phyloP scores from a whole-genome alignment of 2,888 invertebrate species.

The Rhorus exstirpatorius region DNA sequence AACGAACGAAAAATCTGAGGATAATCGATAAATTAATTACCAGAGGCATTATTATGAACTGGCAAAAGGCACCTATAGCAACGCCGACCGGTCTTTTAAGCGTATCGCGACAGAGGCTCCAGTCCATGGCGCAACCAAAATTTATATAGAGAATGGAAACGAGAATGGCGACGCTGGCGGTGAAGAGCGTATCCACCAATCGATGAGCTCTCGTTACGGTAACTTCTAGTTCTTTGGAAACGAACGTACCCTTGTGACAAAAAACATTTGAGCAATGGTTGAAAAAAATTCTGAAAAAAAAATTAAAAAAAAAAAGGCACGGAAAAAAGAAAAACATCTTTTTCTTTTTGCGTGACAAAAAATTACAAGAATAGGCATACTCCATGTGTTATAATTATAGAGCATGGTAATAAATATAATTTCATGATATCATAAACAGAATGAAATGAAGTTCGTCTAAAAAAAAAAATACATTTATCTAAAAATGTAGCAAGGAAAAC shows the following conservation, averaged over 20 bases:
- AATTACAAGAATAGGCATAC: no score
- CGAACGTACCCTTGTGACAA: slow-evolving; percentile 66
- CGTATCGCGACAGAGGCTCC: slow-evolving; percentile 90
- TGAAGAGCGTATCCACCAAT: slow-evolving; percentile 91
- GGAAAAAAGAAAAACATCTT: no score
- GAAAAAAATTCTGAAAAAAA: background rate
- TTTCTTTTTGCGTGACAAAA: no score
- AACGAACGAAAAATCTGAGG: background rate
- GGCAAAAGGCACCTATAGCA: slow-evolving; percentile 91
- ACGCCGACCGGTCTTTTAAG: slow-evolving; percentile 92
- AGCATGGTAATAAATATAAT: no score
- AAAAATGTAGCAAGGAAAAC: no score
- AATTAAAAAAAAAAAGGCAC: no score
- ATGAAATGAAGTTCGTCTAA: no score
- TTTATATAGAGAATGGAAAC: slow-evolving; percentile 94
- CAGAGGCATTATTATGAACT: slow-evolving; percentile 95
- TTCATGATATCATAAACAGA: no score
- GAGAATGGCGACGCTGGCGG: slow-evolving; percentile 91
- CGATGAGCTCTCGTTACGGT: slow-evolving; percentile 89
- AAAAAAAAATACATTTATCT: no score
- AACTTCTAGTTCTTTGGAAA: slow-evolving; percentile 85
- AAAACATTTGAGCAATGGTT: background rate
- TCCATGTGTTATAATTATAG: no score
- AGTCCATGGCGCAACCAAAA: slow-evolving; percentile 95
- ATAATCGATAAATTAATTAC: slow-evolving; percentile 51